Evolutionary conservation across 2,888 invertebrate genomes (phyloP).

Genomic region (Polyploca ridens): DNA sequence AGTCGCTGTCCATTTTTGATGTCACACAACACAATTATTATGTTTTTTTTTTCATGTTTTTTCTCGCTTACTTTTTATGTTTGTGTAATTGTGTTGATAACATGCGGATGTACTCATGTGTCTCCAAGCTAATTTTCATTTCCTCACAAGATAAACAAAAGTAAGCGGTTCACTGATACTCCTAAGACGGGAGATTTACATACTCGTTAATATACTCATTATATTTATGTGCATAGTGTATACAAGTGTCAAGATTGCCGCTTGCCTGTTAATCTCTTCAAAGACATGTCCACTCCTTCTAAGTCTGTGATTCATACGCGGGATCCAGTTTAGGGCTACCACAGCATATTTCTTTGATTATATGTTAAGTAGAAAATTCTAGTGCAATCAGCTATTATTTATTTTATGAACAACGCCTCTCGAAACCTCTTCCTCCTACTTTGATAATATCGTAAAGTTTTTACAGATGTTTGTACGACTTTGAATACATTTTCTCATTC

Average conservation of each 20-base stretch:
- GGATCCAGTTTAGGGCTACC: slow-evolving; percentile 33
- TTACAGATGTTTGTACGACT: no score
- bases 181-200: slow-evolving; percentile 5
- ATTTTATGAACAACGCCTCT: no score
- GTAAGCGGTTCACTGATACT: neutral
- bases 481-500: no score
- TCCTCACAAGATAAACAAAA: neutral
- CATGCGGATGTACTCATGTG: neutral
- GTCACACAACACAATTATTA: no score
- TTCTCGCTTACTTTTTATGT: no score
- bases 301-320: slow-evolving; percentile 42
- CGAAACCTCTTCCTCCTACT: no score
- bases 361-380: neutral
- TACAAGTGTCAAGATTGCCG: slow-evolving; percentile 7
- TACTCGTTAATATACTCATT: slow-evolving; percentile 10
- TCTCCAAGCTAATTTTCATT: neutral
- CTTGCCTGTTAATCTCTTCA: slow-evolving; percentile 16
- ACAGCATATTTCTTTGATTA: slow-evolving; percentile 13
- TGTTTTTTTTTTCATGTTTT: no score
- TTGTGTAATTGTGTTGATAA: no score
- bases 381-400: no score
- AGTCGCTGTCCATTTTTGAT: no score
- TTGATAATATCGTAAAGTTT: no score
- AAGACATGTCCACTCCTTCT: slow-evolving; percentile 42
- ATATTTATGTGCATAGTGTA: slow-evolving; percentile 15